A percentile compares a stretch with the other conserved stretches of the same genome.
phyloP scores from a whole-genome alignment of 2,113 vertebrate species.

The Heliornis fulica region DNA sequence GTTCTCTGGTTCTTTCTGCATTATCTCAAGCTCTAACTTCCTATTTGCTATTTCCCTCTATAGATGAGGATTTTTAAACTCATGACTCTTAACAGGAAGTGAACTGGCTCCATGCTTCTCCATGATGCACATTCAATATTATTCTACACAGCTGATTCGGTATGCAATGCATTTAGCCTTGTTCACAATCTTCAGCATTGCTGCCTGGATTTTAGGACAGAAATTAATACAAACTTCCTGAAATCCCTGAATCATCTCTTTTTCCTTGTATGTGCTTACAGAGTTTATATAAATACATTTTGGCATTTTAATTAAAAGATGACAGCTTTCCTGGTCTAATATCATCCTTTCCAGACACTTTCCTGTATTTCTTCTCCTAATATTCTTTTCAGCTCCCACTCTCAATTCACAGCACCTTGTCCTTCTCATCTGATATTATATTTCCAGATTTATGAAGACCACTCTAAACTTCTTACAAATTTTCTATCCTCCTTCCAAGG shows the following conservation, averaged over 20 bases:
- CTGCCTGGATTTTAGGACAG: not conserved
- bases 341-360: not conserved
- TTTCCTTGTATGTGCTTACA: not conserved
- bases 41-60: not conserved
- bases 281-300: not conserved
- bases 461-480: not conserved
- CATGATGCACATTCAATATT: not conserved
- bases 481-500: constrained; percentile 3
- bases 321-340: not conserved
- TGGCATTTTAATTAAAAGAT: not conserved
- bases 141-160: not conserved
- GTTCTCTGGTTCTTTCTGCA: not conserved
- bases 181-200: not conserved
- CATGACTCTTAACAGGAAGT: not conserved
- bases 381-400: not conserved
- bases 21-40: not conserved
- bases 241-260: not conserved
- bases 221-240: not conserved
- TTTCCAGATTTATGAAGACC: constrained; percentile 20
- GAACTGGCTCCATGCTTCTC: not conserved
- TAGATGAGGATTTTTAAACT: not conserved
- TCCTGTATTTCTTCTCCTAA: not conserved
- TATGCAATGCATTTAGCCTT: not conserved
- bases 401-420: not conserved
- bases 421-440: not conserved